Evolutionary conservation across 1,140 invertebrate species (phyloP), one percentile per base, ranked within the genome.

Genomic region (Drosophila nikananu): DNA sequence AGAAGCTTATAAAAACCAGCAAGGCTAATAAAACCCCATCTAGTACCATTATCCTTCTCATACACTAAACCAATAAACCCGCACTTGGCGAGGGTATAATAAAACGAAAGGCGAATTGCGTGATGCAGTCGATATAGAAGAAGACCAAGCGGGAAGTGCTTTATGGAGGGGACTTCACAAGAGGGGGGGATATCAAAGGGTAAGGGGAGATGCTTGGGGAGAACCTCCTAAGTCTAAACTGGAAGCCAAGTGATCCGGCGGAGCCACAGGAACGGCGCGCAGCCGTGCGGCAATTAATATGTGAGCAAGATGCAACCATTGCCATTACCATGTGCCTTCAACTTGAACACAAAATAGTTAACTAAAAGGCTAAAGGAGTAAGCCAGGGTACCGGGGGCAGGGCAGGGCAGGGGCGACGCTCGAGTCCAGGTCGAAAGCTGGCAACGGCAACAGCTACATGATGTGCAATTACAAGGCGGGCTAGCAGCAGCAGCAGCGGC

Each of bases 341-440:
- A 89, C 79, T 90, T 90, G 86, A 90, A 90, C 86, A 90, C 81
- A 90, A 90, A 91, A 90, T 90, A 91, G 86, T 90, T 91, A 91
- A 90, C 86, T 90, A 86, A 91, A 87, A 86, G 78, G 46, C 64
- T 70, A 35, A 44, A 46, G 54, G 67, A 49, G 44, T 35, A 17
- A 19, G 59, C 32, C 32, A 37, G 23, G 41, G 37, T n/a, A 12
- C 13, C 3, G 64, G 37, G 66, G 51, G 15, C n/a, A 17, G 27
- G 65, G 42, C 35, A 12, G 25, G 19, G 60, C 37, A 13, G 39
- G 23, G 52, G 42, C 23, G 58, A 41, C 19, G 55, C 35, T 67
- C 52, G 41, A 46, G 54, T 57, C 55, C 61, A 65, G 61, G 65
- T 54, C 66, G 64, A 68, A 68, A 70, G 62, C 51, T 63, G 64